A percentile compares a stretch with the other conserved stretches of the same genome.
phyloP scores from a whole-genome alignment of 2,888 invertebrate species.

The Tipula confusa region DNA sequence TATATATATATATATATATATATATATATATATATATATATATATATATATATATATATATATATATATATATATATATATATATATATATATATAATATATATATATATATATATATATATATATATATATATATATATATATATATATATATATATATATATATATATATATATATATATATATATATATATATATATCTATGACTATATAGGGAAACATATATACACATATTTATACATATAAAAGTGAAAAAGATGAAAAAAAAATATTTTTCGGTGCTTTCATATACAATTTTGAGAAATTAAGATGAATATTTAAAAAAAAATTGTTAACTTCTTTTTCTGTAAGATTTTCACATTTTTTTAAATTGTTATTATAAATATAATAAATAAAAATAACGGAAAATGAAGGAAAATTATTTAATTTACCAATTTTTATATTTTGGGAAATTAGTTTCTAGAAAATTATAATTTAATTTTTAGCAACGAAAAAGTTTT shows the following conservation, averaged over 20 bases:
- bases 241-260: not conserved
- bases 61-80: not conserved
- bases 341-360: not conserved
- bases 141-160: not conserved
- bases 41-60: not conserved
- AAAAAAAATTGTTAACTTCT: conserved; percentile 3
- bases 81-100: not conserved
- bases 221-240: not conserved
- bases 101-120: not conserved
- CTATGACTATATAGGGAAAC: not conserved
- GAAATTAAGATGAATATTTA: conserved; percentile 9
- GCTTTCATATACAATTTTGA: not conserved
- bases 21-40: not conserved
- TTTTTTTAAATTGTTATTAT: not conserved
- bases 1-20: not conserved
- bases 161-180: not conserved
- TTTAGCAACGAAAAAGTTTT: not conserved
- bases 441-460: not conserved
- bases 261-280: not conserved
- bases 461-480: conserved; percentile 12
- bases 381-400: not conserved
- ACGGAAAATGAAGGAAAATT: conserved; percentile 3
- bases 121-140: not conserved
- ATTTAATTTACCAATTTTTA: not conserved
- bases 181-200: no score